Evolutionary conservation across 2,888 invertebrate species (phyloP).

Genomic region (Falcaria lacertinaria): DNA sequence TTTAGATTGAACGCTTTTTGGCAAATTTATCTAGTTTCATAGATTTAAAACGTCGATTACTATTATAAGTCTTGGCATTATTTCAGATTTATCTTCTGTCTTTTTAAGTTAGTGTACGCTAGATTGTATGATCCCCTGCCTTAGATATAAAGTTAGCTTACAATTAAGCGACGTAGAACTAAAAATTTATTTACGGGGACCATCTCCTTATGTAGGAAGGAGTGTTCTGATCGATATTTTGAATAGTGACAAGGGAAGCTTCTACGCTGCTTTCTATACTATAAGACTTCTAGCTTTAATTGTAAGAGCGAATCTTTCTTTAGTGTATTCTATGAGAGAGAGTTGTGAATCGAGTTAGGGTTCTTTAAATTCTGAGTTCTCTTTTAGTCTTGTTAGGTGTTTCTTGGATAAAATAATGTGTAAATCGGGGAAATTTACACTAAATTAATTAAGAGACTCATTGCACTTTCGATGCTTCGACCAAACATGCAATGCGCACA

Average conservation of each 20-base stretch:
- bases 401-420: slow-evolving; percentile 46
- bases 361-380: slow-evolving; percentile 30
- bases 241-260: slow-evolving; percentile 45
- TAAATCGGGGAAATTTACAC: slow-evolving; percentile 78
- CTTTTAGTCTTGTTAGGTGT: slow-evolving; percentile 37
- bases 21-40: slow-evolving; percentile 60
- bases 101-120: slow-evolving; percentile 54
- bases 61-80: slow-evolving; percentile 39
- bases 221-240: slow-evolving; percentile 56
- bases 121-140: slow-evolving; percentile 63
- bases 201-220: slow-evolving; percentile 61
- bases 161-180: slow-evolving; percentile 50
- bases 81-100: slow-evolving; percentile 48
- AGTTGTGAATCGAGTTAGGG: slow-evolving; percentile 63
- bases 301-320: slow-evolving; percentile 41
- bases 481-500: slow-evolving; percentile 67
- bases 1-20: slow-evolving; percentile 63
- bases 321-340: slow-evolving; percentile 44
- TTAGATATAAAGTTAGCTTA: slow-evolving; percentile 57
- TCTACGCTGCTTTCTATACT: slow-evolving; percentile 52
- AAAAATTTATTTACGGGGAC: slow-evolving; percentile 66
- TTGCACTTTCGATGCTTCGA: slow-evolving; percentile 66
- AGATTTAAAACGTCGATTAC: slow-evolving; percentile 55
- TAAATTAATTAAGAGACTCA: slow-evolving; percentile 45
- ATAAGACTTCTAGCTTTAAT: slow-evolving; percentile 60